Percentiles rank a stretch among this genome's conserved stretches.
Conservation (phyloP, 2,113 vertebrate genomes). For the Poeciliopsis retropinna region DNA sequence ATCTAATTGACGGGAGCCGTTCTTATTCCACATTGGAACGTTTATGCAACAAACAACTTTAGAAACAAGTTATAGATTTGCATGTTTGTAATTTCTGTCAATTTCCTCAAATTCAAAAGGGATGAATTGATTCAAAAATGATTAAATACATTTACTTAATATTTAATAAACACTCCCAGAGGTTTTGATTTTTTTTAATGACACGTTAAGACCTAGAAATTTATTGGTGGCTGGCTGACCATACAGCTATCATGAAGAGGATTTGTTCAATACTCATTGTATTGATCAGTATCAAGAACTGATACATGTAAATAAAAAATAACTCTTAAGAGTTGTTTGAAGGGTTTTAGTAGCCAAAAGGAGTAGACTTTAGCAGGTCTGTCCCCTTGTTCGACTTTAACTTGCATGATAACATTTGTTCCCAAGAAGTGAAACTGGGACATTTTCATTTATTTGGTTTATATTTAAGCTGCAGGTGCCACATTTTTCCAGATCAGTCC, state of each 20-base stretch:
- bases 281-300: no score
- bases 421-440: constrained; percentile 85
- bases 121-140: no score
- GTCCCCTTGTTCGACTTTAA: constrained; percentile 79
- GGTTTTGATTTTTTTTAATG: background rate
- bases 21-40: background rate
- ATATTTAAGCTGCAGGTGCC: background rate
- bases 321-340: background rate
- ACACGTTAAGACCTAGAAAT: background rate
- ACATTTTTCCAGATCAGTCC: background rate
- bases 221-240: background rate
- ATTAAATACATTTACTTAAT: no score
- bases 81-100: background rate
- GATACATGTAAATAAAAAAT: background rate
- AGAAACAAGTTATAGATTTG: background rate
- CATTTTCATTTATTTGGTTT: constrained; percentile 47
- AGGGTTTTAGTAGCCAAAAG: background rate
- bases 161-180: background rate
- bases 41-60: background rate
- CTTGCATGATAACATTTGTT: constrained; percentile 88
- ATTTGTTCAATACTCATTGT: no score
- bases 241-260: background rate
- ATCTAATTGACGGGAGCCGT: background rate
- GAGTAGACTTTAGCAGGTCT: constrained; percentile 82
- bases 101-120: no score